Evolutionary conservation across 1,140 invertebrate genomes (phyloP).

Genomic region (Cydia amplana): DNA sequence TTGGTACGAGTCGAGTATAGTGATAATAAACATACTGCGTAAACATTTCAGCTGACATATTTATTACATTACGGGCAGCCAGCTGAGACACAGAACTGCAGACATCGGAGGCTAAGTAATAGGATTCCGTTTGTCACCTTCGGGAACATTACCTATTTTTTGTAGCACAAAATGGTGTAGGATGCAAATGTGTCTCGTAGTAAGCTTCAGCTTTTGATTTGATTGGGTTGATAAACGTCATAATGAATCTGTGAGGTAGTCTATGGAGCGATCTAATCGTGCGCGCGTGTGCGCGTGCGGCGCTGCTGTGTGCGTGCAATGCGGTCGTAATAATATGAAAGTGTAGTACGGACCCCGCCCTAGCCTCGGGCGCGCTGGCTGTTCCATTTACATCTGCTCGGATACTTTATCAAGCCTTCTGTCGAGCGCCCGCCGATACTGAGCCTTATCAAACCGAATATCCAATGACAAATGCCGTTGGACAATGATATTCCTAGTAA

Average conservation of each 20-base stretch:
- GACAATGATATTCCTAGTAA: background rate
- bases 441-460: conserved; percentile 45
- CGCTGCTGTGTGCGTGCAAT: conserved; percentile 64
- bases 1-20: too few species aligned
- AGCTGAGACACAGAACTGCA: too few species aligned
- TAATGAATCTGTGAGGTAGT: background rate
- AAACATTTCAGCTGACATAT: too few species aligned
- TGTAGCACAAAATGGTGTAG: background rate
- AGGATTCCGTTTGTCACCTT: background rate
- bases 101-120: background rate
- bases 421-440: conserved; percentile 53
- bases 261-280: conserved; percentile 58
- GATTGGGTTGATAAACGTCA: background rate
- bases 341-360: conserved; percentile 76
- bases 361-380: conserved; percentile 67
- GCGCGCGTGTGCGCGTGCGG: conserved; percentile 43
- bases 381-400: conserved; percentile 78
- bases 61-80: too few species aligned
- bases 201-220: background rate
- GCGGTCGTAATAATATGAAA: conserved; percentile 78
- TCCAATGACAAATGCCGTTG: conserved; percentile 27
- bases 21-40: too few species aligned
- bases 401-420: conserved; percentile 76
- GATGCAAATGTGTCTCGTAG: background rate
- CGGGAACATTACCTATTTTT: background rate